A percentile compares a stretch with the other conserved stretches of the same genome.
Conservation (phyloP, 2,797 vertebrate genomes). For the Rhinatrema bivittatum region DNA sequence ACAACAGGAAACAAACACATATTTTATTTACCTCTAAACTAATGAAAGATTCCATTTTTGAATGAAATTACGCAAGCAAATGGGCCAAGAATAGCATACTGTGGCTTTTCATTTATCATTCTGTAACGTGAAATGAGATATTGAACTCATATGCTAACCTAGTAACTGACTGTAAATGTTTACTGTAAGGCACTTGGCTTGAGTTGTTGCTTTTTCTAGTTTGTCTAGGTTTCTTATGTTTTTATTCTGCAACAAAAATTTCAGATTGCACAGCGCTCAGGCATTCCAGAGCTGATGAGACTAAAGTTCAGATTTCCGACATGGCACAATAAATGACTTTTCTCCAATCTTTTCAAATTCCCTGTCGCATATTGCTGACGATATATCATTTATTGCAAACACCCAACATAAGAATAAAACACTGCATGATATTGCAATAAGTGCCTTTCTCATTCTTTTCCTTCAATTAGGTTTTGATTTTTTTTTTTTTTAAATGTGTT, state of each 20-base stretch:
- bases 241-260: neutral
- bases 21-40: too few relatives aligned
- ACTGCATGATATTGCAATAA: neutral
- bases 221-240: neutral
- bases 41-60: too few relatives aligned
- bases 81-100: too few relatives aligned
- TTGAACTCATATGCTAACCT: too few relatives aligned
- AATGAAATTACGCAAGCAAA: too few relatives aligned
- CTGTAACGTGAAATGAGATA: too few relatives aligned
- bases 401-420: neutral
- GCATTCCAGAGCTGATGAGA: accelerated
- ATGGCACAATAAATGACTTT: neutral
- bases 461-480: neutral
- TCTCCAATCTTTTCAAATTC: neutral
- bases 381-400: accelerated
- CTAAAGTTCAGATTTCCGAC: neutral
- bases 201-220: conserved; percentile 6
- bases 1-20: too few relatives aligned
- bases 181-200: too few relatives aligned
- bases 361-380: neutral
- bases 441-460: accelerated
- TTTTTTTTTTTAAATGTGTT: neutral
- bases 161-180: too few relatives aligned
- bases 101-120: too few relatives aligned
- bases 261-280: accelerated